Conservation (phyloP, 2,797 vertebrate genomes). For the Chelon labrosus region DNA sequence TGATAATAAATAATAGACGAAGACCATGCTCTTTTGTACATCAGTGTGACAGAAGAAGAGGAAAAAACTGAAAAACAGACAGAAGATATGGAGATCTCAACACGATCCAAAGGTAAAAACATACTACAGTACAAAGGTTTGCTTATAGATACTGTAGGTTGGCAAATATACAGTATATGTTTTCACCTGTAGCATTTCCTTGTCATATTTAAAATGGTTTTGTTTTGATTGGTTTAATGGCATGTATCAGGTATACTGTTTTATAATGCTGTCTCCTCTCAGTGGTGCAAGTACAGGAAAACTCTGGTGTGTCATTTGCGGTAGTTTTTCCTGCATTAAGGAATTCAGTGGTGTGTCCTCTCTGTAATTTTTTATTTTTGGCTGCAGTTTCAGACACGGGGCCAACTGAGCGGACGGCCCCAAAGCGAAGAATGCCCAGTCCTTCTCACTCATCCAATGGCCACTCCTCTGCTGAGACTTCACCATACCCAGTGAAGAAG, state of each 20-base stretch:
- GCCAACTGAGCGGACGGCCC: conserved; percentile 89
- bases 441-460: conserved; percentile 96
- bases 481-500: conserved; percentile 94
- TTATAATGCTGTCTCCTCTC: background rate
- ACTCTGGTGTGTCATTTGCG: background rate
- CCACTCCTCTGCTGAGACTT: conserved; percentile 93
- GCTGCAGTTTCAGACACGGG: conserved; percentile 86
- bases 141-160: conserved; percentile 8
- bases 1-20: background rate
- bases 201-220: background rate
- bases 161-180: background rate
- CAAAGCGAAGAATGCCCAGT: conserved; percentile 95
- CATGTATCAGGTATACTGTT: background rate
- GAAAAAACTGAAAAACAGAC: conserved; percentile 86
- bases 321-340: conserved; percentile 6
- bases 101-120: conserved; percentile 95
- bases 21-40: conserved; percentile 55
- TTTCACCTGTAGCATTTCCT: background rate
- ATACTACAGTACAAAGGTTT: conserved; percentile 8
- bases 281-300: background rate
- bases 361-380: conserved; percentile 33
- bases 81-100: conserved; percentile 98
- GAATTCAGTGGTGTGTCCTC: background rate
- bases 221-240: conserved; percentile 4
- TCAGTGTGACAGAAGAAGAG: conserved; percentile 93